phyloP scores from a whole-genome alignment of 2,113 vertebrate genomes.

The Alethe castanea region DNA sequence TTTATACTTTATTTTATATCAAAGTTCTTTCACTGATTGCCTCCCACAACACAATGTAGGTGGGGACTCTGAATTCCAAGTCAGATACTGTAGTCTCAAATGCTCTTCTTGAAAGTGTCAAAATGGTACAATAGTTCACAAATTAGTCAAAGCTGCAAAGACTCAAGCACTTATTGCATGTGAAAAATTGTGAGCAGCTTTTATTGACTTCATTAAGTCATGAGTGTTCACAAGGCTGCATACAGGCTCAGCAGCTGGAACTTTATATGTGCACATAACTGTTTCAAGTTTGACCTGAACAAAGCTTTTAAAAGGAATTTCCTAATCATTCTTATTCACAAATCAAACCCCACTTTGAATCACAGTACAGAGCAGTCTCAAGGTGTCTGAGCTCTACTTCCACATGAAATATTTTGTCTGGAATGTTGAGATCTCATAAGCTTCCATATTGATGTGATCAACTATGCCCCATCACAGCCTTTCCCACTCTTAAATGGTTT shows the following conservation, averaged over 20 bases:
- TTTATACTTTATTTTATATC: background rate
- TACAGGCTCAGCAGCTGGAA: background rate
- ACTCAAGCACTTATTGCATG: background rate
- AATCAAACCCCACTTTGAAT: background rate
- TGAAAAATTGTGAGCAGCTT: background rate
- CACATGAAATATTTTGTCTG: background rate
- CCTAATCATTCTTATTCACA: background rate
- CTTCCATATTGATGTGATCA: background rate
- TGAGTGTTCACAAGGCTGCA: background rate
- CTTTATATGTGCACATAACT: background rate
- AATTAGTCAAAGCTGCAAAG: background rate
- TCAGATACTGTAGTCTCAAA: background rate
- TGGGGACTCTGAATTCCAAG: background rate
- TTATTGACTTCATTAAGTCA: background rate
- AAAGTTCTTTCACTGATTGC: background rate
- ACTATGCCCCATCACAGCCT: background rate
- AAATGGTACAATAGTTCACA: background rate
- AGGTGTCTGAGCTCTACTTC: background rate
- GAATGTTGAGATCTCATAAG: background rate
- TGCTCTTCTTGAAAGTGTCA: background rate
- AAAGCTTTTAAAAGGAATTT: background rate
- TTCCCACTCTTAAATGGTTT: background rate
- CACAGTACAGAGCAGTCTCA: background rate
- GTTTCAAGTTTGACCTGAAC: background rate
- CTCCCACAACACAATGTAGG: fast-evolving